Percentiles rank a stretch among this genome's conserved stretches.
Conservation (phyloP, 1,140 invertebrate species). For the Drosophila guanche region DNA sequence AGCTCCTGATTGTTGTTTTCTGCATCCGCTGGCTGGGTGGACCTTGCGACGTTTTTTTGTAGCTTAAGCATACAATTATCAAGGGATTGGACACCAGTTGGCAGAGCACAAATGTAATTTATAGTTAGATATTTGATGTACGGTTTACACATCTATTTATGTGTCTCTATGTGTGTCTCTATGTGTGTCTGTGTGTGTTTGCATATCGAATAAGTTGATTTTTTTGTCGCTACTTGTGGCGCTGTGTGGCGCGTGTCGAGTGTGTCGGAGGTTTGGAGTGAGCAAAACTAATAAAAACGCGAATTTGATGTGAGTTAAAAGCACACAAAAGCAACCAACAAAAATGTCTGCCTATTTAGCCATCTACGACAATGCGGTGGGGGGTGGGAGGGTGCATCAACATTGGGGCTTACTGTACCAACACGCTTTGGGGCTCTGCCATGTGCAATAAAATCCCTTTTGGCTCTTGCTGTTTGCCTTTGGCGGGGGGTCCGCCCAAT, state of each 20-base stretch:
- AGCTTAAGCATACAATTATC: no score
- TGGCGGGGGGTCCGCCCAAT: constrained; percentile 13
- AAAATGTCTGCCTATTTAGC: constrained; percentile 1
- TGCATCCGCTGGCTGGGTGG: no score
- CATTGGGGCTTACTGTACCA: constrained; percentile 10
- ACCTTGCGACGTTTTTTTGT: no score
- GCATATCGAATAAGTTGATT: constrained; percentile 58
- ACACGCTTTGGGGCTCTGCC: neutral
- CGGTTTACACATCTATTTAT: no score
- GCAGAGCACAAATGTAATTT: no score
- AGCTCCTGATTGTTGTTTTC: no score
- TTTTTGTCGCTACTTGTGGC: constrained; percentile 44
- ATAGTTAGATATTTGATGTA: no score
- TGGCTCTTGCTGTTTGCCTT: neutral
- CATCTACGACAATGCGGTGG: neutral
- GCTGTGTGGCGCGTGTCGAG: neutral
- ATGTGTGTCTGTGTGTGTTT: constrained; percentile 31
- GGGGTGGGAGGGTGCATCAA: neutral
- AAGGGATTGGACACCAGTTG: no score
- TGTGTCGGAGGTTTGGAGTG: constrained; percentile 32
- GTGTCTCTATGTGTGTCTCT: no score
- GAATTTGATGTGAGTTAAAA: constrained; percentile 74
- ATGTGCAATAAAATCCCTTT: constrained; percentile 27
- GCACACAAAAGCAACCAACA: constrained; percentile 29
- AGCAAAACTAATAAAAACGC: constrained; percentile 73